Evolutionary conservation across 2,888 invertebrate species (phyloP), one percentile per base, ranked within the genome.

Genomic region (Euspilapteryx auroguttella): DNA sequence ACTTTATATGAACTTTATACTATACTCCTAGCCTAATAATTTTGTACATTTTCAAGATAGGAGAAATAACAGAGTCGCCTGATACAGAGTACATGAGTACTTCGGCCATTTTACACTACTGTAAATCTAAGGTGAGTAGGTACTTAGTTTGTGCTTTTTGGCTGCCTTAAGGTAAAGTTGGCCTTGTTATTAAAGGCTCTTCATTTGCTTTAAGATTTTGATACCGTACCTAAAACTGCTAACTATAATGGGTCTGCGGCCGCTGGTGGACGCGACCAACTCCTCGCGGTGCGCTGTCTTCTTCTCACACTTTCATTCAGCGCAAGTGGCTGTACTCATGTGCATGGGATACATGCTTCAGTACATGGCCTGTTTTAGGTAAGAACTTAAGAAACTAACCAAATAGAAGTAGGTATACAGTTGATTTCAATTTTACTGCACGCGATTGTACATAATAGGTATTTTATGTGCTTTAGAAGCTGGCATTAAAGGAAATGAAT

Each of bases 341-440:
- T 63, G 82, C 34, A 45, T 82, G 33, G 89, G 90, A 40, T 90
- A 90, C 47, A 56, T 86, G 29, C 62, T 90, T 12, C 89, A 90
- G 48, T 90, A 86, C 47, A 82, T 88, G 77, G 81, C 88, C 30
- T 89, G 89, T 50, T 90, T 85, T 51, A 80, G 87, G 85, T 85
- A 53, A 47, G 53, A 39, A 22, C 10, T 5, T 8, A 15, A 5
- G 4, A 5, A 12, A 6, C 4, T 25, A 8, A 6, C 4, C 8
- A 14, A 10, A 12, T 10, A 20, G 20, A n/a, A n/a, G n/a, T 20
- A 20, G 6, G 8, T 20, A 20, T 8, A 20, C 5, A 20, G 20
- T 7, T 20, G 8, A 8, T 20, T 20, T 20, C 8, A 20, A 20
- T 7, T 20, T 20, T 8, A 20, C 20, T 20, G 20, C 6, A 23